Evolutionary conservation across 1,140 invertebrate genomes (phyloP).

Genomic region (Probaryconus sp.): DNA sequence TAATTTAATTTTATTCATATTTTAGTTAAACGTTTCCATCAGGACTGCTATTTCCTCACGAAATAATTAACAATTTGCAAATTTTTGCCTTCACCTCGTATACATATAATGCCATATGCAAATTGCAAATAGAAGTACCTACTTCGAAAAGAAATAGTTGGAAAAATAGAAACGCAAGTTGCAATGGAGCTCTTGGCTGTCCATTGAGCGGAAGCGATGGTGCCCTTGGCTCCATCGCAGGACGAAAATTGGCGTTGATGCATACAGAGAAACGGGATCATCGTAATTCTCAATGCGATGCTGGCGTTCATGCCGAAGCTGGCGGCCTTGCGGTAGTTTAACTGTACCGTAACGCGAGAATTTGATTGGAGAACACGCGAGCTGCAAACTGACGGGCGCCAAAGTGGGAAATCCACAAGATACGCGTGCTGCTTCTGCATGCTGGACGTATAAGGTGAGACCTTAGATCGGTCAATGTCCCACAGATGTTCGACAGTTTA

Average conservation of each 20-base stretch:
- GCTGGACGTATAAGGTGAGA: conserved; percentile 51
- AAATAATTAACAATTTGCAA: too few species aligned
- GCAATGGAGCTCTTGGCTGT: too few species aligned
- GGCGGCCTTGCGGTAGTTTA: conserved; percentile 75
- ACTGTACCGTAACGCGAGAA: conserved; percentile 75
- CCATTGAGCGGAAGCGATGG: conserved; percentile 18
- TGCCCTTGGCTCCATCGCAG: conserved; percentile 31
- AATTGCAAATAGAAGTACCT: too few species aligned
- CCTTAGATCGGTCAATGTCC: conserved; percentile 56
- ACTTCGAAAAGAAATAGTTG: too few species aligned
- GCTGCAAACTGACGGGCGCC: conserved; percentile 39
- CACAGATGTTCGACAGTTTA: conserved; percentile 46
- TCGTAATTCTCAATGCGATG: conserved; percentile 21
- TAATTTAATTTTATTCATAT: too few species aligned
- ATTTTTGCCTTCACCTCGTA: too few species aligned
- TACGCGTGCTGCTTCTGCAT: conserved; percentile 19
- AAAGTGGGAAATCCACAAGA: conserved; percentile 52
- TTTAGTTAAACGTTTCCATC: too few species aligned
- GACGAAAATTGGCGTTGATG: conserved; percentile 55
- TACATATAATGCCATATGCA: too few species aligned
- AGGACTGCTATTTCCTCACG: too few species aligned
- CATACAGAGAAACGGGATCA: conserved; percentile 50
- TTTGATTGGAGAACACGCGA: conserved; percentile 68
- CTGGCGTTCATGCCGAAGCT: conserved; percentile 60
- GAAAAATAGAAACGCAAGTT: too few species aligned